phyloP scores from a whole-genome alignment of 2,113 vertebrate genomes.

The Ptilonorhynchus violaceus region DNA sequence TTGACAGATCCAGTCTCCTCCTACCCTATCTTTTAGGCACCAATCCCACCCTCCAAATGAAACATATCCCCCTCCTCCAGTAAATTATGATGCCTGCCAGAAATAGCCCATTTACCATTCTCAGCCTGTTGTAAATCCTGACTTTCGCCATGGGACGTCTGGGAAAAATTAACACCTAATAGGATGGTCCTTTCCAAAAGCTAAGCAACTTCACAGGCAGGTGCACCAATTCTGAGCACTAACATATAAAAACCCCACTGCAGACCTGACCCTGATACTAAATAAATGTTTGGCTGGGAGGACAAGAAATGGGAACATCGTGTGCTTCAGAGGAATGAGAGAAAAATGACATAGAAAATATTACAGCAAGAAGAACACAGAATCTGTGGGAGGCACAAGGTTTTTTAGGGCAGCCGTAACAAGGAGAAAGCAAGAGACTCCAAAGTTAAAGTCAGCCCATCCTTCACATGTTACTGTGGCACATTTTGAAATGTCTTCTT shows the following conservation, averaged over 20 bases:
- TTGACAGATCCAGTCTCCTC: conserved; percentile 16
- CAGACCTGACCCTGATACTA: conserved; percentile 66
- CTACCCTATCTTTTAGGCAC: not conserved
- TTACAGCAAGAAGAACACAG: conserved; percentile 27
- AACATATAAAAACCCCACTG: conserved; percentile 38
- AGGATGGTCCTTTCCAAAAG: conserved; percentile 44
- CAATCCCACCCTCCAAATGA: conserved; percentile 10
- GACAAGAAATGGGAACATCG: conserved; percentile 55
- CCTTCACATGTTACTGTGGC: not conserved
- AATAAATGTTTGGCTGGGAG: conserved; percentile 59
- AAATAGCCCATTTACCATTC: conserved; percentile 53
- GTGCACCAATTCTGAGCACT: conserved; percentile 41
- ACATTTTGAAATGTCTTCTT: not conserved
- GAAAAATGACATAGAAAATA: conserved; percentile 63
- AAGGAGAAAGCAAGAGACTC: conserved; percentile 29
- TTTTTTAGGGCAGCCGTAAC: conserved; percentile 36
- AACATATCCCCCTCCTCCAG: not conserved
- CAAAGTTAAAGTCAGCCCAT: conserved; percentile 15
- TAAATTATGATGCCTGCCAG: conserved; percentile 34
- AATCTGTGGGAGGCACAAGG: not conserved
- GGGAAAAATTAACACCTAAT: conserved; percentile 53
- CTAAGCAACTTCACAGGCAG: conserved; percentile 29
- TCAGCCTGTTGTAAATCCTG: conserved; percentile 66
- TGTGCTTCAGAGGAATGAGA: conserved; percentile 41
- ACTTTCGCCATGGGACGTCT: conserved; percentile 59